Percentiles rank a stretch among this genome's conserved stretches.
Conservation (phyloP, 64 coral and sea anemone genomes). For the Actinia equina region DNA sequence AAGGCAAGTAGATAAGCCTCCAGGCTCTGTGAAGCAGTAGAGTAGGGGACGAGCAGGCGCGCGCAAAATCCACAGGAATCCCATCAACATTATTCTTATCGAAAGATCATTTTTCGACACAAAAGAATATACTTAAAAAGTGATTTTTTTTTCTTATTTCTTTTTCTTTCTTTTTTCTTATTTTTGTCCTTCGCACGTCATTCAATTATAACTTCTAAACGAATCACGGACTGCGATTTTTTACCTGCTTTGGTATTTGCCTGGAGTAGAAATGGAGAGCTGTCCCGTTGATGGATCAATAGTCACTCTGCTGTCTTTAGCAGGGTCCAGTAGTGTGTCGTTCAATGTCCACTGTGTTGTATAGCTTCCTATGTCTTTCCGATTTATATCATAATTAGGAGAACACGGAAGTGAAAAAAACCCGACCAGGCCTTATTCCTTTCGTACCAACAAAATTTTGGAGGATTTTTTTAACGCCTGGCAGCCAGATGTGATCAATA, state of each 20-base stretch:
- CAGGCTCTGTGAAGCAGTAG: too few relatives aligned
- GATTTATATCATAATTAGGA: neutral
- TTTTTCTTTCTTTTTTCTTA: too few relatives aligned
- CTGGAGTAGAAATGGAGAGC: neutral
- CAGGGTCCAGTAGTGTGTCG: neutral
- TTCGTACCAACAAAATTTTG: neutral
- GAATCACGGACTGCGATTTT: too few relatives aligned
- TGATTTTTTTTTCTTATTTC: too few relatives aligned
- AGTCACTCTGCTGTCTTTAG: neutral
- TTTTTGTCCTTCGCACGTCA: too few relatives aligned
- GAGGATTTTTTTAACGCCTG: neutral
- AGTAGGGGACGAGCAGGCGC: too few relatives aligned
- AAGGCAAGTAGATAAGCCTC: too few relatives aligned
- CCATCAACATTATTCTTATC: too few relatives aligned
- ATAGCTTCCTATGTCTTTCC: neutral
- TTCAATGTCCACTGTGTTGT: neutral
- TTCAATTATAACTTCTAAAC: too few relatives aligned
- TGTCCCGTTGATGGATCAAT: neutral
- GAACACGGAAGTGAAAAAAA: neutral
- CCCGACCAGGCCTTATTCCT: neutral
- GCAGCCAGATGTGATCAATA: neutral
- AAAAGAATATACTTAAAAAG: too few relatives aligned
- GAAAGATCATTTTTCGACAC: too few relatives aligned
- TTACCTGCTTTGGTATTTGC: neutral
- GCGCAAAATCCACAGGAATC: too few relatives aligned